Evolutionary conservation across 2,113 vertebrate genomes (phyloP), one percentile per base, ranked within the genome.

Genomic region (Tamias sibiricus): DNA sequence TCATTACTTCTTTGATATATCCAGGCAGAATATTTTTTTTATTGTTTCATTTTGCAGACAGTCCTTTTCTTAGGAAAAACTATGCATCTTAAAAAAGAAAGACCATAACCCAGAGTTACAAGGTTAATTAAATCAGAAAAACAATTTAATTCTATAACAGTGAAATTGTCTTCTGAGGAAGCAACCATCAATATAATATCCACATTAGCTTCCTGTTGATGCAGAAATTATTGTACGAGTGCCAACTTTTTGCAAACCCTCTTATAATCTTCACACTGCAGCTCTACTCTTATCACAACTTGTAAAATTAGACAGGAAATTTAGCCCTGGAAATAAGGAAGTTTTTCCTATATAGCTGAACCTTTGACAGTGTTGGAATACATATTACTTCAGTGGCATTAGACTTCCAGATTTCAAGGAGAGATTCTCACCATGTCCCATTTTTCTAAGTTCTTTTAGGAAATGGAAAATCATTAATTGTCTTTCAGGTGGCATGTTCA

Each of bases 161-260:
- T 97, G 97, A 98, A 98, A 97, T 96, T 98, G 97, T 98, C 98
- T 98, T 98, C 94, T 98, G 97, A 99, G 98, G 98, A 99, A 99
- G 96, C 98, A 98, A 98, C 98, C 98, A 98, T 99, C 97, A 81
- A 98, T 98, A 98, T 98, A 98, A 98, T 98, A 98, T 98, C 98
- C 98, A 98, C 98, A 98, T 98, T 98, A 98, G 97, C 85, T 99
- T 99, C 98, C 98, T 99, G 98, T 99, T 99, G 98, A 99, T 99
- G 98, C 97, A 97, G 98, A 98, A 98, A 98, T 97, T 97, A 98
- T 96, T 98, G 98, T 98, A 98, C 96, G 95, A 92, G 54, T 97
- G 98, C 98, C 98, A 98, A 95, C 91, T 64, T 98, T 98, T 98
- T 97, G 92, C 96, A 97, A 97, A 87, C 98, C 84, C 64, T 97